Conservation (phyloP, 2,888 invertebrate genomes). For the Magallana nippona region DNA sequence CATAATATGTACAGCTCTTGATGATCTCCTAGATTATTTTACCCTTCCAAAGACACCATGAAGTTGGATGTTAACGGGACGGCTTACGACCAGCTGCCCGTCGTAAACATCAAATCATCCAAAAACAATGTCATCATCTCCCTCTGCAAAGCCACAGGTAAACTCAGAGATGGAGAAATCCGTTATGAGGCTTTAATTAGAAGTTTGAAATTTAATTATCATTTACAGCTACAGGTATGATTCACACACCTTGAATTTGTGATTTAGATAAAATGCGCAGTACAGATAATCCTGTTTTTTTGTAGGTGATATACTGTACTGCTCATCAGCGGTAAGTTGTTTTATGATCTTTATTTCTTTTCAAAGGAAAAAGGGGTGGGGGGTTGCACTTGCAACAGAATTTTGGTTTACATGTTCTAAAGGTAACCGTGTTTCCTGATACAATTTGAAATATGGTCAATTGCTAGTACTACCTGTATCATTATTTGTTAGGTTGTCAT, state of each 20-base stretch:
- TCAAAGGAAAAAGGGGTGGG: too few relatives aligned
- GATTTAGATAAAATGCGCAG: background rate
- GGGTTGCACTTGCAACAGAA: too few relatives aligned
- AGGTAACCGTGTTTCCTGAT: too few relatives aligned
- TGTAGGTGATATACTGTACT: constrained; percentile 22
- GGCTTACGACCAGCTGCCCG: constrained; percentile 38
- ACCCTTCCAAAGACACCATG: constrained; percentile 9
- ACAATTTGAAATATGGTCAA: too few relatives aligned
- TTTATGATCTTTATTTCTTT: too few relatives aligned
- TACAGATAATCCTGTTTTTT: background rate
- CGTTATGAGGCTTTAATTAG: too few relatives aligned
- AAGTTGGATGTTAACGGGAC: constrained; percentile 32
- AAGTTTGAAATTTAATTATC: background rate
- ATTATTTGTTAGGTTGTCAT: too few relatives aligned
- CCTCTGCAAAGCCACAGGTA: constrained; percentile 13
- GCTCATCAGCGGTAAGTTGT: constrained; percentile 34
- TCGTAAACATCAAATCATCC: constrained; percentile 36
- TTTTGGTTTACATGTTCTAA: too few relatives aligned
- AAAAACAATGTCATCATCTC: constrained; percentile 37
- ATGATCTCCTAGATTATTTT: background rate
- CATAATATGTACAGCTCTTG: background rate
- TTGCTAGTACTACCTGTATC: too few relatives aligned
- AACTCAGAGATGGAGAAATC: background rate
- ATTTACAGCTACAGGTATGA: background rate
- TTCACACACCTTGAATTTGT: background rate